Percentiles rank a stretch among this genome's conserved stretches.
These are phyloP conservation scores for Bembecia ichneumoniformis DNA, from an alignment of 2,888 invertebrate genomes.

Conservation along the genomic window DNA sequence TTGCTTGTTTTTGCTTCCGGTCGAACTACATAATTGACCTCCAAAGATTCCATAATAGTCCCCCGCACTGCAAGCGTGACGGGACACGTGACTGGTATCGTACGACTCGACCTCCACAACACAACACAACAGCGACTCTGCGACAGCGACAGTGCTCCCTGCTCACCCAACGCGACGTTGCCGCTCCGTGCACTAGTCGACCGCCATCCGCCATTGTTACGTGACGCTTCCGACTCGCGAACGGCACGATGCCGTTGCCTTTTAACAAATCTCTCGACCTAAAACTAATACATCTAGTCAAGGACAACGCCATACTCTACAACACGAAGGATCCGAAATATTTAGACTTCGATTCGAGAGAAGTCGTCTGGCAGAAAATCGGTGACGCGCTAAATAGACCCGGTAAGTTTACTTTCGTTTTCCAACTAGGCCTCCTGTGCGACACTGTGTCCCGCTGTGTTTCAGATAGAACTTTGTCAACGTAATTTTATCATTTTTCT, in stretches of 20 bases:
- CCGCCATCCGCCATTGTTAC: not conserved
- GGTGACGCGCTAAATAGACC: constrained; percentile 45
- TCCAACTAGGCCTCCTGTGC: not conserved
- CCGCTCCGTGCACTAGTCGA: constrained; percentile 17
- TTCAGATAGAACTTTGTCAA: no score
- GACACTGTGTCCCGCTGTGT: no score
- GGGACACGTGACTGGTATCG: no score
- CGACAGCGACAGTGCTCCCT: no score
- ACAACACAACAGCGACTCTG: no score
- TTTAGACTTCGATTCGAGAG: constrained; percentile 41
- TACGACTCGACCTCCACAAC: no score
- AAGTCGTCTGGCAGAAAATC: constrained; percentile 57
- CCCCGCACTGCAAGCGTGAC: no score
- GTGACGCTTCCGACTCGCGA: constrained; percentile 3
- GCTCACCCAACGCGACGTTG: constrained; percentile 24
- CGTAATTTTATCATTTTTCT: not conserved
- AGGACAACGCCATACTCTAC: constrained; percentile 43
- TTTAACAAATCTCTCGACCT: constrained; percentile 44
- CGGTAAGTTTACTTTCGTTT: constrained; percentile 28
- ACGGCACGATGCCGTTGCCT: constrained; percentile 36
- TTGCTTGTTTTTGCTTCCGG: no score
- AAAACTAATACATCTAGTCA: constrained; percentile 41
- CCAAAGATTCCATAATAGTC: no score
- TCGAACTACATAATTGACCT: no score
- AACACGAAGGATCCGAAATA: constrained; percentile 45